These are phyloP conservation scores for Mellivora capensis DNA, from an alignment of 2,113 vertebrate genomes.

Conservation along the genomic window DNA sequence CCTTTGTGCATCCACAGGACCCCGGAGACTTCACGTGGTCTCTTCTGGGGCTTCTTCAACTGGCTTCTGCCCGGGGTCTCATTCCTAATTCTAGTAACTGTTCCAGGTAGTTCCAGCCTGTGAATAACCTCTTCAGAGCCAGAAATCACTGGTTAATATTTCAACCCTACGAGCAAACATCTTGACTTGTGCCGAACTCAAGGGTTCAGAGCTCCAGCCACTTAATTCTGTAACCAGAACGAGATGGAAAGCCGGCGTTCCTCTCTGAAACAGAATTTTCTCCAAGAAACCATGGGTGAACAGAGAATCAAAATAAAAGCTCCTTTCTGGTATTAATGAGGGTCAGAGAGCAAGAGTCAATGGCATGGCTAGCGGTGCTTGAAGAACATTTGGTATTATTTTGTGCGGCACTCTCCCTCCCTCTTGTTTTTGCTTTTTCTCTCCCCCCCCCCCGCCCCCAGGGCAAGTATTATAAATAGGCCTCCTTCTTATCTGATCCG, in stretches of 20 bases:
- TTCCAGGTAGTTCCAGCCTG: not conserved
- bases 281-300: slow-evolving; percentile 57
- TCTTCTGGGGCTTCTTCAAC: not conserved
- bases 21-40: not conserved
- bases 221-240: not conserved
- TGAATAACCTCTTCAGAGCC: not conserved
- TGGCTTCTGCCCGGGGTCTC: not conserved
- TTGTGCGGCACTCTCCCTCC: not conserved
- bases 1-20: too few species aligned
- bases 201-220: not conserved
- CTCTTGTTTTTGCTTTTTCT: not conserved
- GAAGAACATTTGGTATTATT: slow-evolving; percentile 31
- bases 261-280: not conserved
- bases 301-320: slow-evolving; percentile 8
- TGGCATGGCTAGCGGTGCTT: not conserved
- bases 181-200: not conserved
- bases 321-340: slow-evolving; percentile 48
- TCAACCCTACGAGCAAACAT: not conserved
- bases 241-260: not conserved
- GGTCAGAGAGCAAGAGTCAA: slow-evolving; percentile 31
- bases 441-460: not conserved
- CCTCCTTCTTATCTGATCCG: slow-evolving; percentile 81
- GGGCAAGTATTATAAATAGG: slow-evolving; percentile 81
- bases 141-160: not conserved
- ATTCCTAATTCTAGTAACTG: not conserved